phyloP scores from a whole-genome alignment of 1,140 invertebrate species.

The Elysia chlorotica region DNA sequence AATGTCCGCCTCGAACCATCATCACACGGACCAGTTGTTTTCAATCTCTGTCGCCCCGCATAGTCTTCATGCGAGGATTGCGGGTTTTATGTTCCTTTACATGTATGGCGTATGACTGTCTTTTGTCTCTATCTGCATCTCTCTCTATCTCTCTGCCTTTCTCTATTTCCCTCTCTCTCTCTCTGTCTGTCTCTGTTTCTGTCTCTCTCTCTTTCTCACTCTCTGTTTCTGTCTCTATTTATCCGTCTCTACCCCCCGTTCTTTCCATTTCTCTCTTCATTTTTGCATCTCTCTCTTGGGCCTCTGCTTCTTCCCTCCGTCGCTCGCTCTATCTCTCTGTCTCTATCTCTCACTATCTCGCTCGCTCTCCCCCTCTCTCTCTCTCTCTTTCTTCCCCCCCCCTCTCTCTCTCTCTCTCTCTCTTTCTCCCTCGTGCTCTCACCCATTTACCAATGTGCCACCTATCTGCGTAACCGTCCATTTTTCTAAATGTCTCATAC shows the following conservation, averaged over 20 bases:
- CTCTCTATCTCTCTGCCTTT: neutral
- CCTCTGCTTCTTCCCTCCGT: constrained; percentile 6
- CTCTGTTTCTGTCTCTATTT: neutral
- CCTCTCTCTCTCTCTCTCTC: constrained; percentile 4
- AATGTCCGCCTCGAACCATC: too few species aligned
- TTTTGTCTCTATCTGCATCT: constrained; percentile 1
- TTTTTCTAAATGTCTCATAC: too few species aligned
- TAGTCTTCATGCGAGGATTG: too few species aligned
- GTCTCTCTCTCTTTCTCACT: neutral
- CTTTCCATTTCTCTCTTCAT: neutral
- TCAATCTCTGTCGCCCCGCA: too few species aligned
- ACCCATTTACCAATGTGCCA: neutral
- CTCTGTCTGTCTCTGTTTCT: constrained; percentile 9
- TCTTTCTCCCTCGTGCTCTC: neutral
- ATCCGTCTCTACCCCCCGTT: neutral
- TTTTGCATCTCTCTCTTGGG: neutral
- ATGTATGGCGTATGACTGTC: too few species aligned
- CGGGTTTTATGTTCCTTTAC: too few species aligned
- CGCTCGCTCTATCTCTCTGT: constrained; percentile 19
- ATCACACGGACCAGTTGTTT: too few species aligned
- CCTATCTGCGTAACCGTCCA: neutral
- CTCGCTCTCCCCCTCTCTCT: constrained; percentile 13
- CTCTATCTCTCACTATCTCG: constrained; percentile 20
- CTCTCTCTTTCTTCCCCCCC: too few species aligned
- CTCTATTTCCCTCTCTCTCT: neutral